Percentiles rank a stretch among this genome's conserved stretches.
Evolutionary conservation across 2,888 invertebrate species (phyloP).

Genomic region (Ditylenchus weischeri): DNA sequence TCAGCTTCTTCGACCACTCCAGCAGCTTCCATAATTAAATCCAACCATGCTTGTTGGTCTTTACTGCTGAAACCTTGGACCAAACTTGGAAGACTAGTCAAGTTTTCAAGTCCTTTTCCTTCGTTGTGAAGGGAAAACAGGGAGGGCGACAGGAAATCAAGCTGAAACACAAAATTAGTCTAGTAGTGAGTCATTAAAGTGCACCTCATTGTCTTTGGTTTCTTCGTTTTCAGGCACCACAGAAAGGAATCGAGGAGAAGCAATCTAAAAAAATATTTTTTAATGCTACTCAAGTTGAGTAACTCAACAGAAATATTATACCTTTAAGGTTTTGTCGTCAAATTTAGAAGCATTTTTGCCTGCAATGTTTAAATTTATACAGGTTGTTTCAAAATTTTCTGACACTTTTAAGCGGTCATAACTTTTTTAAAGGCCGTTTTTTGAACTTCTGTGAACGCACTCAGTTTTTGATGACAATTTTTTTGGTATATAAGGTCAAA

Average conservation of each 20-base stretch:
- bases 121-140: constrained; percentile 53
- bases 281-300: too few species aligned
- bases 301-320: constrained; percentile 9
- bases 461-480: too few species aligned
- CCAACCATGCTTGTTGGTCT: constrained; percentile 54
- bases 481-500: too few species aligned
- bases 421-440: too few species aligned
- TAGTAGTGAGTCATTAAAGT: too few species aligned
- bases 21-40: constrained; percentile 54
- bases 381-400: too few species aligned
- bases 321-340: constrained; percentile 29
- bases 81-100: constrained; percentile 48
- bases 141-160: constrained; percentile 53
- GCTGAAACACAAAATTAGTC: constrained; percentile 26
- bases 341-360: constrained; percentile 30
- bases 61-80: constrained; percentile 44
- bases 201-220: constrained; percentile 11
- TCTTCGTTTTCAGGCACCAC: constrained; percentile 42
- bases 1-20: constrained; percentile 37
- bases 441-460: too few species aligned
- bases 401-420: too few species aligned
- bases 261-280: constrained; percentile 10
- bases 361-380: neutral
- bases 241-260: constrained; percentile 50
- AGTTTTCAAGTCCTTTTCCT: constrained; percentile 46